Conservation (phyloP, 2,113 vertebrate genomes). For the Panthera tigris region DNA sequence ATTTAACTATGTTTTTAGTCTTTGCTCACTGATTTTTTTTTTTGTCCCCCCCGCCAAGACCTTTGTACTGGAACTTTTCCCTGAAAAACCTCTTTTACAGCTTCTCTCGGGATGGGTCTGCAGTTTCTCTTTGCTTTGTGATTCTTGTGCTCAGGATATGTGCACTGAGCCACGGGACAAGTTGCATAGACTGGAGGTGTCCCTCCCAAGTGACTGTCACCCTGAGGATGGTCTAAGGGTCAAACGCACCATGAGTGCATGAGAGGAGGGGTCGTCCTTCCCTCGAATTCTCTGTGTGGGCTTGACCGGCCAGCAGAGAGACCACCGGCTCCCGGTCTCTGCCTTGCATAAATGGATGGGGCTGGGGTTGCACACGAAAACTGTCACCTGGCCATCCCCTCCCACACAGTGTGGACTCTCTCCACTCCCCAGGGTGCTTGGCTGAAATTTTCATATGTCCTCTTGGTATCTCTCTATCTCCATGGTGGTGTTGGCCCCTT, state of each 20-base stretch:
- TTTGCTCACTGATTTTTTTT: not conserved
- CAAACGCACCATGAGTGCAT: fast-evolving
- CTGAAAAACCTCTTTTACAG: fast-evolving
- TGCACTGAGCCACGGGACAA: fast-evolving
- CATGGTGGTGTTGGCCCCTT: not conserved
- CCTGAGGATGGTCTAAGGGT: fast-evolving
- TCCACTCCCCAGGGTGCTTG: fast-evolving
- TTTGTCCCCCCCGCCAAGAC: not conserved
- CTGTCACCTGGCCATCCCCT: too few species aligned
- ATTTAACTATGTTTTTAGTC: fast-evolving
- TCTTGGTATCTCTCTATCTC: fast-evolving
- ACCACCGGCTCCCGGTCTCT: fast-evolving
- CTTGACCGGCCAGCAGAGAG: fast-evolving
- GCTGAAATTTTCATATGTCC: fast-evolving
- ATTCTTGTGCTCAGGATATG: fast-evolving
- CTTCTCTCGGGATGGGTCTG: not conserved
- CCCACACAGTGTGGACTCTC: fast-evolving
- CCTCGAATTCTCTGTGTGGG: fast-evolving
- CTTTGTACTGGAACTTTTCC: not conserved
- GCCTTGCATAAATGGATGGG: fast-evolving
- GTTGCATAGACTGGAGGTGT: fast-evolving
- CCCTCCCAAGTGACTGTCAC: fast-evolving
- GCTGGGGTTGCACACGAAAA: not conserved
- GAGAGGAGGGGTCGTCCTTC: too few species aligned
- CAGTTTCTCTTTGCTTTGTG: not conserved